Evolutionary conservation across 2,888 invertebrate species (phyloP).

Genomic region (Chelonus formosanus): DNA sequence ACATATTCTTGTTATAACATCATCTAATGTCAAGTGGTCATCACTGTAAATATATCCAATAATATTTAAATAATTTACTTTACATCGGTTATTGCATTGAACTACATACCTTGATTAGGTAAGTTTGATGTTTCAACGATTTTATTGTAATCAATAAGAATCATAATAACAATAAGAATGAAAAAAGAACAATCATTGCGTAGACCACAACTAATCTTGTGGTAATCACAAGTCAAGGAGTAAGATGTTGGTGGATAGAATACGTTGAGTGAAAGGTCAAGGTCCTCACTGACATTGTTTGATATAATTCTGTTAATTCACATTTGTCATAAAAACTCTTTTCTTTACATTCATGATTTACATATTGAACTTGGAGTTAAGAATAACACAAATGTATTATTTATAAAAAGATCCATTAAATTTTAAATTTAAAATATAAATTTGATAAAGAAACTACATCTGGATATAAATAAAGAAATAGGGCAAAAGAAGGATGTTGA

Average conservation of each 20-base stretch:
- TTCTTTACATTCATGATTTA: too few species aligned
- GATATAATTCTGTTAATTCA: constrained; percentile 1
- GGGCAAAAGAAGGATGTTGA: too few species aligned
- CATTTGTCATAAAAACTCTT: too few species aligned
- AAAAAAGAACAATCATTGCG: constrained; percentile 1
- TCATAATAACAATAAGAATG: constrained; percentile 2
- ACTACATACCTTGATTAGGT: too few species aligned
- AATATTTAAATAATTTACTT: neutral
- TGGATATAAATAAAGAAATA: too few species aligned
- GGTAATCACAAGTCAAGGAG: constrained; percentile 10
- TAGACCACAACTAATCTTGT: constrained; percentile 4
- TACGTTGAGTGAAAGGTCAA: constrained; percentile 21
- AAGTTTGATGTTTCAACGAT: too few species aligned
- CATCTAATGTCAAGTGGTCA: neutral
- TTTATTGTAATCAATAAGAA: too few species aligned
- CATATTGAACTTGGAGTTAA: neutral
- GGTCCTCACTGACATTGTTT: constrained; percentile 12
- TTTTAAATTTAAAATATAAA: too few species aligned
- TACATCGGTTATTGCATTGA: too few species aligned
- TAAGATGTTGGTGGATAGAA: constrained; percentile 2
- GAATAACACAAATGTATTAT: too few species aligned
- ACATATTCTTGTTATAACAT: neutral
- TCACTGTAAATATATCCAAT: constrained; percentile 1
- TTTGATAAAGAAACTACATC: too few species aligned
- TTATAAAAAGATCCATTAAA: too few species aligned